Evolutionary conservation across 2,797 vertebrate species (phyloP), one percentile per base, ranked within the genome.

Genomic region (Microhierax caerulescens): DNA sequence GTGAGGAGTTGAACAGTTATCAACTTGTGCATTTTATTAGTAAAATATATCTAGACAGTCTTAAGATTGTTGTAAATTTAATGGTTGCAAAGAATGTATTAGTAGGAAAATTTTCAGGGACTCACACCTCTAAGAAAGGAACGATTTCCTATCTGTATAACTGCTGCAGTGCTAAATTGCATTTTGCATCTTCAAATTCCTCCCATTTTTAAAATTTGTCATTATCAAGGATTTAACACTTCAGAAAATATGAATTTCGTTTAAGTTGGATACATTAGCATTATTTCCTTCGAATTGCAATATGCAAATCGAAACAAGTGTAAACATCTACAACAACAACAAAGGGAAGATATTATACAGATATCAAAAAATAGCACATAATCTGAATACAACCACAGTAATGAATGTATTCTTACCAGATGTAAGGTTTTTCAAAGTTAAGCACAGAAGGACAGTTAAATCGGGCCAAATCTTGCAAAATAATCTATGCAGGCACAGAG

Each of bases 1-100:
- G 92, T 75, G 83, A 97, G 78, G 88, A 97, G 86, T 96, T 96
- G 77, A 98, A 96, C 96, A 97, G 97, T 97, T 97, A 97, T 96
- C 88, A 87, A 97, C 53, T 96, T 92, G 88, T 98, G 75, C 77
- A 95, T 95, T 97, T 94, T 68, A 95, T 88, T 95, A 79, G 16
- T 69, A 95, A 91, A 80, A 97, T 61, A 92, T 47, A 76, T 10
- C 36, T 56, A 72, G 5, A 76, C 5, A 82, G 34, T 69, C 23
- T 51, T 51, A 53, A 88, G 32, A 76, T 91, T 91, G 27, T 65
- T 68, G 72, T 97, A 93, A 86, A 97, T 82, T 45, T 91, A 91
- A 90, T 27, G 45, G 50, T 28, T 82, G 41, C 25, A 91, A 90
- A 72, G 20, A 64, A 81, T 27, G 23, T 51, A 75, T 70, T 59